Evolutionary conservation across 2,888 invertebrate species (phyloP), one percentile per base, ranked within the genome.

Genomic region (Neoscelio sp.): DNA sequence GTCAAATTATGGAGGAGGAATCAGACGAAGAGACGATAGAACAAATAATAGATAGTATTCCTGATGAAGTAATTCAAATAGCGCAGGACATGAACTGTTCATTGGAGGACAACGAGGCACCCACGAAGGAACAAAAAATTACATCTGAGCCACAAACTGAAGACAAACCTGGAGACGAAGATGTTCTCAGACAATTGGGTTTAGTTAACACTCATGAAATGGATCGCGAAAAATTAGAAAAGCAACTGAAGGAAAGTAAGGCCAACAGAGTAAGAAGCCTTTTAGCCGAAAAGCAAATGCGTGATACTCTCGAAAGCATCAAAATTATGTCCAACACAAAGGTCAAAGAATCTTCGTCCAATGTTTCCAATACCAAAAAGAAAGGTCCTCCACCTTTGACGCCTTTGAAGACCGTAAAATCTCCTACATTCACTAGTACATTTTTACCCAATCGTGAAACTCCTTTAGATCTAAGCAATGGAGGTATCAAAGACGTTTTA

Each of bases 331-430:
- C 48, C 3, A 78, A 50, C 17, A 62, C 65, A 13, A 80, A 81
- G 28, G 60, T 28, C 7, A 81, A 81, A 74, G 80, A 81, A 33
- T 58, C 73, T 2, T 5, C 74, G 1, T 18, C 44, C 1, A 8
- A 73, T 5, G 33, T 50, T 12, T 65, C 7, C n/a, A 70, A 35
- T 0, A 42, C 67, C 0, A 88, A 85, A 54, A 85, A 87, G 62
- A 88, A 88, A 68, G 88, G 87, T 0, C 88, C 88, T n/a, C 89
- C 89, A 0, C 89, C 89, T 0, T 48, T 89, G 60, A 87, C 89
- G 8, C 89, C 89, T 0, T 33, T 89, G 12, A 82, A 85, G 7
- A 80, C 79, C 10, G 78, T 81, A 0, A 88, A 85, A 46, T 33
- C 87, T 50, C 44, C 73, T 0, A 80, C 75, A 2, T 62, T 81